Evolutionary conservation across 2,888 invertebrate genomes (phyloP).

Genomic region (Nesidiocoris tenuis): DNA sequence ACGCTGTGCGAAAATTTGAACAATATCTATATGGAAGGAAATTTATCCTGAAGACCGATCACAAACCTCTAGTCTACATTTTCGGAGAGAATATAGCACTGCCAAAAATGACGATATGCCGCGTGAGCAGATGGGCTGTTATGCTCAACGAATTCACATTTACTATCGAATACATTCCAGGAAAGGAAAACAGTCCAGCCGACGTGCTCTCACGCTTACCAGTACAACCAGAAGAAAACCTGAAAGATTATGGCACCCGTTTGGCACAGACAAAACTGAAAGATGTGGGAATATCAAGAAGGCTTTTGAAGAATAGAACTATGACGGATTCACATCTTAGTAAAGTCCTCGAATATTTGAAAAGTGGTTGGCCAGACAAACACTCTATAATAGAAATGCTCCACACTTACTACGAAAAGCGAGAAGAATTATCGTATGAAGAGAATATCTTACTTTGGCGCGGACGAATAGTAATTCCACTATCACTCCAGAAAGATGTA

Average conservation of each 20-base stretch:
- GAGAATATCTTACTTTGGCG: neutral
- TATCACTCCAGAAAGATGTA: neutral
- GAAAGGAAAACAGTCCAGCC: too few species aligned
- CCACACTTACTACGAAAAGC: neutral
- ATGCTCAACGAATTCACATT: constrained; percentile 11
- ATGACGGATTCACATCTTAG: neutral
- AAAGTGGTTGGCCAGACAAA: neutral
- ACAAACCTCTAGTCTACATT: neutral
- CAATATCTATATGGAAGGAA: neutral
- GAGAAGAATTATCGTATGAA: too few species aligned
- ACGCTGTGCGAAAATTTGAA: constrained; percentile 10
- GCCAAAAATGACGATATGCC: neutral
- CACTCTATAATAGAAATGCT: neutral
- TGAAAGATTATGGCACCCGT: neutral
- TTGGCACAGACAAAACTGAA: neutral
- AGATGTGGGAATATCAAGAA: neutral
- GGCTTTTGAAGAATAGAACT: neutral
- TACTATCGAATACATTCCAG: too few species aligned
- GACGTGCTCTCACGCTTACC: constrained; percentile 3
- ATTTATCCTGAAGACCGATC: neutral
- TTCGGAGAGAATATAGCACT: constrained; percentile 2
- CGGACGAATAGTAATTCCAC: neutral
- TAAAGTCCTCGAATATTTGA: neutral
- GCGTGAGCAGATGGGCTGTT: neutral
- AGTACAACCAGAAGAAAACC: neutral